phyloP scores from a whole-genome alignment of 2,797 vertebrate genomes.

The Gallirallus australis region DNA sequence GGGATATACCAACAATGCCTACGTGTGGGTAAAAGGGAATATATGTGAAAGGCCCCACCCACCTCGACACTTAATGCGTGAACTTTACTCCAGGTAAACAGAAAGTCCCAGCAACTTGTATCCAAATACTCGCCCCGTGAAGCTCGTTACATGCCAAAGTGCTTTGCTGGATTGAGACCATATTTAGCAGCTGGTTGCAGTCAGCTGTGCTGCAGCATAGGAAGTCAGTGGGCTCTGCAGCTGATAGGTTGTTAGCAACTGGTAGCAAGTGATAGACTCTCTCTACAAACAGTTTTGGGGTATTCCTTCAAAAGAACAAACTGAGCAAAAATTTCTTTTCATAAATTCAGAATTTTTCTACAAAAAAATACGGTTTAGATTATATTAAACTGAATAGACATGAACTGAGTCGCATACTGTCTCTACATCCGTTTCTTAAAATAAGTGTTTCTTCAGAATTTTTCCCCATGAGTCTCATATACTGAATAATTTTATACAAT shows the following conservation, averaged over 20 bases:
- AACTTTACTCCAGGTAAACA: not conserved
- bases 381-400: not conserved
- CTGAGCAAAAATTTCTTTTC: not conserved
- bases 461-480: not conserved
- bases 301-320: not conserved
- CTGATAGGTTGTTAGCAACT: conserved; percentile 34
- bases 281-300: not conserved
- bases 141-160: not conserved
- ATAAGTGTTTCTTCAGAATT: not conserved
- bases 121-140: not conserved
- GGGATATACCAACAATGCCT: not conserved
- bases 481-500: not conserved
- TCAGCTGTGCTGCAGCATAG: conserved; percentile 1
- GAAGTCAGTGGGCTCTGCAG: conserved; percentile 3
- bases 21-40: not conserved
- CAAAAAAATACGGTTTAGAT: not conserved
- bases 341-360: not conserved
- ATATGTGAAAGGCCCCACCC: not conserved
- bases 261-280: not conserved
- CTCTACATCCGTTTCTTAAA: not conserved
- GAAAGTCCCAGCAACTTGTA: not conserved
- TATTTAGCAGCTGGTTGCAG: conserved; percentile 48
- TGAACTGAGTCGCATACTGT: not conserved
- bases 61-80: not conserved
- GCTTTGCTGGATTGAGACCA: conserved; percentile 8